Base-by-base conservation (phyloP, 2,797 vertebrate species). In the Pyrocephalus nanus region DNA sequence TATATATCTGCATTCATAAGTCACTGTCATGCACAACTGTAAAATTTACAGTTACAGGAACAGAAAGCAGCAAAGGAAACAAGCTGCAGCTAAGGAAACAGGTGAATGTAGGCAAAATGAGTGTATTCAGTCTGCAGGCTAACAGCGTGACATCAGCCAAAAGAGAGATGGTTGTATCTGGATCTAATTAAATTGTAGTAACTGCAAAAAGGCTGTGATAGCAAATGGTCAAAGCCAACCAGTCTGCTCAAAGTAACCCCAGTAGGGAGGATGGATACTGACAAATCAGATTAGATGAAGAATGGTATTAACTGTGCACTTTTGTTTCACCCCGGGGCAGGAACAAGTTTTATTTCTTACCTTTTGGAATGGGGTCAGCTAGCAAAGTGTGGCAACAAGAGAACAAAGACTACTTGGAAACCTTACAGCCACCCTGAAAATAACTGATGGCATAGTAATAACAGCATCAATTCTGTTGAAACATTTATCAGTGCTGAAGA, bases 351-450 rank as follows among this genome's bases (percentile, higher is more conserved):
- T 40, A 40, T 43, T 72, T 45, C 42, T 40, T 66, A 65, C 45
- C 65, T 93, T 93, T 77, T 86, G 57, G 75, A 67, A 81, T 75
- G 88, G 89, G 61, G 69, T 71, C 81, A 93, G 50, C n/a, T 45
- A 43, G 54, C 19, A 23, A 88, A 93, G 61, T 60, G 50, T 77
- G 76, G 51, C 38, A 62, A 71, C 32, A 32, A 61, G 86, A 80
- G 53, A 80, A 71, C 72, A 86, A 87, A 89, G 67, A 51, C 40
- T 34, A 6, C 72, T 54, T 47, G 42, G 45, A 86, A 66, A 85
- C 34, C 55, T 87, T 73, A 36, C 32, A 71, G 60, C 53, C 45
- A 65, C 34, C n/a, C 53, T 83, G 85, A 77, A 90, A 38, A 86
- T 45, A 75, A 69, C 32, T 21, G 53, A 74, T 67, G 45, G 9